Base-by-base conservation (phyloP, 2,113 vertebrate genomes). In the Anser cygnoides region DNA sequence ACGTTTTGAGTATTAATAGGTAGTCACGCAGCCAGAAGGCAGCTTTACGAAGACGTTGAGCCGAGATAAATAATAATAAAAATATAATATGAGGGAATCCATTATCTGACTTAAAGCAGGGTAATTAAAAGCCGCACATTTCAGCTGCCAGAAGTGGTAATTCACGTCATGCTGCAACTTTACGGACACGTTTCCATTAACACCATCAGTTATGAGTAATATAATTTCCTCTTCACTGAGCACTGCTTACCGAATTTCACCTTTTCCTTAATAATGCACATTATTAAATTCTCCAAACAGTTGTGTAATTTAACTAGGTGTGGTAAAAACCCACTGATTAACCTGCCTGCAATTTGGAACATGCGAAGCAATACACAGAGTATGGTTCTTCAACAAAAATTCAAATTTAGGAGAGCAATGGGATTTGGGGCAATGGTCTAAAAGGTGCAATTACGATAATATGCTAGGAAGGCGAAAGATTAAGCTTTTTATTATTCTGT, bases 401-500 rank as follows among this genome's bases (percentile, higher is more conserved):
- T 54, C 72, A 68, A 17, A 73, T 71, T 71, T 71, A 84, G 70
- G 73, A 37, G 54, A 82, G 77, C 54, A 16, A 28, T 8, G 43
- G 88, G 46, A 70, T 52, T 15, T n/a, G 52, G 74, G 81, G 33
- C 88, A 86, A 41, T 0, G 28, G 43, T 77, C 72, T 92, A 22
- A 29, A 76, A 68, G 73, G 25, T 22, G 16, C 77, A 77, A 77
- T 93, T 96, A 68, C 13, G 8, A 10, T 19, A 76, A 75, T 65
- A 49, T 29, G 63, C 65, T 28, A 57, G 46, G 70, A 74, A 84
- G 63, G 62, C 43, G 71, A 83, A 88, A 71, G 72, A 83, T 54
- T 21, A 75, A 74, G 43, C 10, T n/a, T 96, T 97, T 98, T 77
- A 90, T 96, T 87, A 75, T 93, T 88, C 61, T 54, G 54, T 44